These are phyloP conservation scores for Halesus radiatus DNA, from an alignment of 1,140 invertebrate genomes.

Conservation along the genomic window DNA sequence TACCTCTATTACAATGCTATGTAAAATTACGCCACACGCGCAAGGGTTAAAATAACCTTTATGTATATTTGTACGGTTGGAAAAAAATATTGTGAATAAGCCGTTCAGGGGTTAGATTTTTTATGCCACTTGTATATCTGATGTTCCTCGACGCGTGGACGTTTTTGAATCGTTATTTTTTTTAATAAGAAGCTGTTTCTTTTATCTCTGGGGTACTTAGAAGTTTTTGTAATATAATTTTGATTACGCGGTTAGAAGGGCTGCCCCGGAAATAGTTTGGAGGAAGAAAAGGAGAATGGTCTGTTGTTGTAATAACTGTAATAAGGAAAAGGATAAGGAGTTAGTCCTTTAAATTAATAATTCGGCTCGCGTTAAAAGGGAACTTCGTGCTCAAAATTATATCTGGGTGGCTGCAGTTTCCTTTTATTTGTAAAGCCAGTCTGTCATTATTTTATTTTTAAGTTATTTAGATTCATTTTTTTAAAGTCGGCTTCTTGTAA, in stretches of 20 bases:
- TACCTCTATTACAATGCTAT: conserved; percentile 44
- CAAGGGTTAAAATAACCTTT: conserved; percentile 55
- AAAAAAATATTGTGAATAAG: conserved; percentile 55
- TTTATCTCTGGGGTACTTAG: conserved; percentile 5
- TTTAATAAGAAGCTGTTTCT: conserved; percentile 32
- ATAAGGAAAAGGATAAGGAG: conserved; percentile 46
- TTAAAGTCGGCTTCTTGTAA: no score
- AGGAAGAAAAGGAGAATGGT: conserved; percentile 40
- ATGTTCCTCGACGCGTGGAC: conserved; percentile 35
- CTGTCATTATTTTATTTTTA: no score
- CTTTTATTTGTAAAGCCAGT: not conserved
- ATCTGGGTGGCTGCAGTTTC: conserved; percentile 20
- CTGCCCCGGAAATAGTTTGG: conserved; percentile 54
- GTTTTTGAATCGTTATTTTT: conserved; percentile 32
- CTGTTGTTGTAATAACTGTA: conserved; percentile 44
- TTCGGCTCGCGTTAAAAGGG: conserved; percentile 45
- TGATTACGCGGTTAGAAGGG: conserved; percentile 43
- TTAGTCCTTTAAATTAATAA: conserved; percentile 55
- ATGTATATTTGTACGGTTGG: conserved; percentile 46
- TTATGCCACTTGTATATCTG: conserved; percentile 22
- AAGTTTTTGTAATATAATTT: conserved; percentile 47
- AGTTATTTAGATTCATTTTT: no score
- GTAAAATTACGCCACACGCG: conserved; percentile 53
- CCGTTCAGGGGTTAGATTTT: conserved; percentile 38
- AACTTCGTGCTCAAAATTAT: conserved; percentile 11